Base-by-base conservation (phyloP, 2,888 invertebrate genomes). In the Acanthosoma haemorrhoidale region DNA sequence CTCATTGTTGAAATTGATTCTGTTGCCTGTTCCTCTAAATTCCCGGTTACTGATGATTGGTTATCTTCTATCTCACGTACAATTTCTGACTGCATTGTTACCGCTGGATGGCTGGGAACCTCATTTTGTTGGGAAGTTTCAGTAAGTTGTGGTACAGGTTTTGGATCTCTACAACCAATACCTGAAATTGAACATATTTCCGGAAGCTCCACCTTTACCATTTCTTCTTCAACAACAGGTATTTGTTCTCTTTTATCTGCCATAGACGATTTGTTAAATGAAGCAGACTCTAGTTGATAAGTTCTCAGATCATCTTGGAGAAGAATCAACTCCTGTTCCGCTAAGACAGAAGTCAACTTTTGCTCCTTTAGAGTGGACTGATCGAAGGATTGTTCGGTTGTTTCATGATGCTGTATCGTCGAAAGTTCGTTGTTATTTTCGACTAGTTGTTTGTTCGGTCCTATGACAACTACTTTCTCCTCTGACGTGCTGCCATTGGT, bases 121-220 rank as follows among this genome's bases (percentile, higher is more conserved):
- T 51, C 29, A n/a, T 21, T 21, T 25, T 51, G 51, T 29, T 51
- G 21, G n/a, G 29, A 25, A 51, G 29, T 25, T 51, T 51, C 51
- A 13, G 51, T 51, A n/a, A 25, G 13, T 3, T 51, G 51, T 13
- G 25, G 51, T 6, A 51, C 51, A 51, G 51, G 51, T n/a, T 25
- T 51, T 4, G 51, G 43, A 15, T 67, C 67, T 18, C 51, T 13
- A 34, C 67, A 67, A 21, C 67, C 67, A 2, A 67, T 29, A 2
- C 67, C 67, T 11, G 67, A 32, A 9, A 51, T 67, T 9, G 67
- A 67, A 57, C 67, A 67, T 18, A 51, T 32, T 66, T 51, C 51
- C 13, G 67, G 51, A 1, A 67, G 21, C 13, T 18, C 31, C 3
- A 57, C 67, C 51, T 67, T 67, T 32, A 16, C 25, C 43, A 67